phyloP scores from a whole-genome alignment of 2,797 vertebrate species.

The Arnoldichthys spilopterus region DNA sequence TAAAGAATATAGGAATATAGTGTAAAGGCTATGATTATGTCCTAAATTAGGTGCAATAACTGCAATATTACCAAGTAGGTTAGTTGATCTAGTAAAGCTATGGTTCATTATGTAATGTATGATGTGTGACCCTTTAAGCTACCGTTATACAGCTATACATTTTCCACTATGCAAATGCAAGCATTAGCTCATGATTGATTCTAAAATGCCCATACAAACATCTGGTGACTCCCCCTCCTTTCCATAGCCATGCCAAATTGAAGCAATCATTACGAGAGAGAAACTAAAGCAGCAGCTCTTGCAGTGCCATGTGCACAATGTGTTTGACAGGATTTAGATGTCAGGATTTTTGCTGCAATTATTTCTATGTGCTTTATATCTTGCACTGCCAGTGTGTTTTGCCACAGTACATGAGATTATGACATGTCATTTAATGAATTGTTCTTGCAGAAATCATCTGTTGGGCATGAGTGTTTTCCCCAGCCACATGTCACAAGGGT shows the following conservation, averaged over 20 bases:
- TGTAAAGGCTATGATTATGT: too few relatives aligned
- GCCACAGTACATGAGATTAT: constrained; percentile 26
- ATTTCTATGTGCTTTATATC: constrained; percentile 11
- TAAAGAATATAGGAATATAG: too few relatives aligned
- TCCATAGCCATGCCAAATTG: constrained; percentile 2
- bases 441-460: constrained; percentile 13
- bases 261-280: constrained; percentile 30
- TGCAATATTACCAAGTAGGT: not conserved
- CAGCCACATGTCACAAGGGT: constrained; percentile 7
- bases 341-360: constrained; percentile 34
- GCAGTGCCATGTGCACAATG: constrained; percentile 19
- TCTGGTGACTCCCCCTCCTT: constrained; percentile 7
- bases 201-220: constrained; percentile 21
- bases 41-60: not conserved
- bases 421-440: constrained; percentile 31
- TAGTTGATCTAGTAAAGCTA: not conserved
- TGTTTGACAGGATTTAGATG: constrained; percentile 32
- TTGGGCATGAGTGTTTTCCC: not conserved
- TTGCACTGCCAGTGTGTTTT: not conserved
- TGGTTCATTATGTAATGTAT: not conserved
- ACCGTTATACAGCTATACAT: not conserved
- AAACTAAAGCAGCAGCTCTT: constrained; percentile 33
- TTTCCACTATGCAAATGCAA: constrained; percentile 1
- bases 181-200: not conserved
- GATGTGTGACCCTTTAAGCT: not conserved